Conservation (phyloP, 2,113 vertebrate species). For the Melanostigma gelatinosum region DNA sequence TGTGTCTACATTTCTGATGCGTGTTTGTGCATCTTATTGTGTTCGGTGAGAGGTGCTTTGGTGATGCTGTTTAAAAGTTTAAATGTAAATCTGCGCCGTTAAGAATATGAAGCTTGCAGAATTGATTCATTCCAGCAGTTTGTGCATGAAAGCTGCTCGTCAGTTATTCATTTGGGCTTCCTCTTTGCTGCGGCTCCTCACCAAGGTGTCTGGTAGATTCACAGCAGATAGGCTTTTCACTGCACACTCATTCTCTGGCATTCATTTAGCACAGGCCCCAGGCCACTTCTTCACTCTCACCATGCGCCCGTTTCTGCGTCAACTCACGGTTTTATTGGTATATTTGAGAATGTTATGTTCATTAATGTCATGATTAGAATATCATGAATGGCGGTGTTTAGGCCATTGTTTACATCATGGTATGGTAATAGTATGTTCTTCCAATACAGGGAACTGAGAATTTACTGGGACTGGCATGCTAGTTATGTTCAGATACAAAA, state of each 20-base stretch:
- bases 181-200: constrained; percentile 46
- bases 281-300: constrained; percentile 40
- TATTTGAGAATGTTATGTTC: constrained; percentile 7
- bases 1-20: neutral
- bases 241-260: constrained; percentile 38
- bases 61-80: neutral
- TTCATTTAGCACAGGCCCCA: constrained; percentile 40
- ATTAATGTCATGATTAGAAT: constrained; percentile 10
- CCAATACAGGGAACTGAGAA: neutral
- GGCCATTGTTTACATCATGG: constrained; percentile 4
- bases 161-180: constrained; percentile 62
- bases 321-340: constrained; percentile 25
- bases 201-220: constrained; percentile 49
- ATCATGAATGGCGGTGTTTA: neutral
- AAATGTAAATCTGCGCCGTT: neutral
- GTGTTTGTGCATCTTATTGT: neutral
- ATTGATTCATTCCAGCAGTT: constrained; percentile 42
- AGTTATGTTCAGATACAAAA: neutral
- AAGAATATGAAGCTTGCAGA: constrained; percentile 26
- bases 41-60: neutral
- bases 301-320: constrained; percentile 18
- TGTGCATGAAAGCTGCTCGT: constrained; percentile 57
- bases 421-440: neutral
- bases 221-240: constrained; percentile 63
- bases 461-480: constrained; percentile 6